These are phyloP conservation scores for Oreonectes daqikongensis DNA, from an alignment of 2,797 vertebrate genomes.

Conservation along the genomic window DNA sequence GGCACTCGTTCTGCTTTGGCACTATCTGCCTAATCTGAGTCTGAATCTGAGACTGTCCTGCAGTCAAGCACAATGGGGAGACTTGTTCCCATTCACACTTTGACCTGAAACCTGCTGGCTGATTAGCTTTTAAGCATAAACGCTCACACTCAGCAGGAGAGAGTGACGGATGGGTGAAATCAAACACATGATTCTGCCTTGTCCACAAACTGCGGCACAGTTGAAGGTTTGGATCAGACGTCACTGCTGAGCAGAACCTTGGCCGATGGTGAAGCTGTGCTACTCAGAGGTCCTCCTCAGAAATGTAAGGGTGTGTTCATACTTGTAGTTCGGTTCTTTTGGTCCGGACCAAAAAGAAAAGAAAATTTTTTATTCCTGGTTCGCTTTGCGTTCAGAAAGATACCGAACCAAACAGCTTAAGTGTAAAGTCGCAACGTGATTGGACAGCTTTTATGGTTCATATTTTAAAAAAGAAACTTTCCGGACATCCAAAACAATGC, in stretches of 20 bases:
- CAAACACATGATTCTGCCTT: constrained; percentile 52
- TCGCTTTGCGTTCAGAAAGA: no score
- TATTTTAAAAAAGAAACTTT: no score
- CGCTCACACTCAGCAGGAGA: constrained; percentile 36
- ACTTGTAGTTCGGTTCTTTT: no score
- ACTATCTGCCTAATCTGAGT: background rate
- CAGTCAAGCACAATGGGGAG: constrained; percentile 38
- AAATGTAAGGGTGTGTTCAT: no score
- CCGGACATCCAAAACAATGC: no score
- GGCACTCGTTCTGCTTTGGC: constrained; percentile 25
- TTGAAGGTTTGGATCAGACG: constrained; percentile 57
- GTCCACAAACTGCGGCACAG: constrained; percentile 59
- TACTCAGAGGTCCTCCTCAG: constrained; percentile 52
- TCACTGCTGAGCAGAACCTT: constrained; percentile 56
- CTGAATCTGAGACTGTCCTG: constrained; percentile 24
- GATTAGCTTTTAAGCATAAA: constrained; percentile 7
- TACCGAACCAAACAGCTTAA: no score
- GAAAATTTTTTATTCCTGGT: no score
- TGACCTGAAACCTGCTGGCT: constrained; percentile 36
- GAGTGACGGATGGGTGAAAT: constrained; percentile 42
- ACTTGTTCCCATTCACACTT: constrained; percentile 36
- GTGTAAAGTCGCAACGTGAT: no score
- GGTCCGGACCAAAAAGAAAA: no score
- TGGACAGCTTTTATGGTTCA: no score
- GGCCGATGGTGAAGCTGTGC: constrained; percentile 53